Conservation (phyloP, 2,113 vertebrate species). For the Edolisoma coerulescens region DNA sequence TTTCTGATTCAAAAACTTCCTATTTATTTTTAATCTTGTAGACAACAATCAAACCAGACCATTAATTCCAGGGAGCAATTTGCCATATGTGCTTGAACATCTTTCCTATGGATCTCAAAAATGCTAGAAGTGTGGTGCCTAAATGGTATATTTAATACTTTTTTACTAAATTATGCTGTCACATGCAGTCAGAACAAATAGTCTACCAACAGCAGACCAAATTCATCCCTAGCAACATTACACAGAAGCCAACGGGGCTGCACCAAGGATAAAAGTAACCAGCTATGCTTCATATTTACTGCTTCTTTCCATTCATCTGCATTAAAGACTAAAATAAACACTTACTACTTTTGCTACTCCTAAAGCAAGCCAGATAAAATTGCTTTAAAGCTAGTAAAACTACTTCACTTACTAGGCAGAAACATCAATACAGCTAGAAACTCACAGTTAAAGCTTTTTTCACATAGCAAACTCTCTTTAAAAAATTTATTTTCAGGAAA, state of each 20-base stretch:
- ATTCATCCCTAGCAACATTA: neutral
- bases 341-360: neutral
- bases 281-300: neutral
- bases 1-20: slow-evolving; percentile 16
- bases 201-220: neutral
- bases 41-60: slow-evolving; percentile 9
- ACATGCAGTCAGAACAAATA: neutral
- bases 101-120: slow-evolving; percentile 36
- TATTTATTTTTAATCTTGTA: slow-evolving; percentile 43
- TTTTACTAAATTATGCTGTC: slow-evolving; percentile 27
- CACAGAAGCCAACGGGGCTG: neutral
- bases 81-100: neutral
- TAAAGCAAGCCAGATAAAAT: neutral
- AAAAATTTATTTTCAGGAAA: neutral
- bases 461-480: neutral
- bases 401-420: neutral
- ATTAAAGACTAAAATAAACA: neutral
- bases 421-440: neutral
- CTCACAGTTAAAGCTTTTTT: neutral
- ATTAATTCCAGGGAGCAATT: slow-evolving; percentile 23
- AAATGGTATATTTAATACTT: slow-evolving; percentile 28
- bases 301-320: neutral
- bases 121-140: neutral
- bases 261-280: neutral
- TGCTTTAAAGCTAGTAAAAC: neutral